phyloP scores from a whole-genome alignment of 2,113 vertebrate species.

The Galbula dea region DNA sequence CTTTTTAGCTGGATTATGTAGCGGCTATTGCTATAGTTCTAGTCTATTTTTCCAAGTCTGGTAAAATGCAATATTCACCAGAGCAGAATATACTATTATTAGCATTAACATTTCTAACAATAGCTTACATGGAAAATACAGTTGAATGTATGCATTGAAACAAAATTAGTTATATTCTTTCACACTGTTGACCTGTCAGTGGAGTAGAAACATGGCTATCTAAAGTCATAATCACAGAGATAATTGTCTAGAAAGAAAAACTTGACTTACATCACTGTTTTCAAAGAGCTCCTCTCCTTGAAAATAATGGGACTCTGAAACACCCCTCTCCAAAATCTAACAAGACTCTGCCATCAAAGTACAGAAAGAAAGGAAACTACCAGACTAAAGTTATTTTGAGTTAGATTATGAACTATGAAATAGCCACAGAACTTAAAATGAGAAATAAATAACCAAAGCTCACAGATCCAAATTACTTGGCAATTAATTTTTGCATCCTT shows the following conservation, averaged over 20 bases:
- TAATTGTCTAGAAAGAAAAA: background rate
- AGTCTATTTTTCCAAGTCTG: background rate
- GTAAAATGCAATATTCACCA: background rate
- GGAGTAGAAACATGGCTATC: conserved; percentile 7
- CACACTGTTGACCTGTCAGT: background rate
- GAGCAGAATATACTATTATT: background rate
- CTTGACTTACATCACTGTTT: background rate
- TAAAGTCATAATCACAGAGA: background rate
- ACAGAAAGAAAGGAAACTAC: background rate
- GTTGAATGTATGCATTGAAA: background rate
- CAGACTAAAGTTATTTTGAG: background rate
- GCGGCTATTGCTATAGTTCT: background rate
- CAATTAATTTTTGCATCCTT: background rate
- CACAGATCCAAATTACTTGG: background rate
- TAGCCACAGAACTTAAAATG: background rate
- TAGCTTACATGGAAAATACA: background rate
- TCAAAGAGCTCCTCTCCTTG: background rate
- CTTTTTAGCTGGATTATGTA: background rate
- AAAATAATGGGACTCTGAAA: background rate
- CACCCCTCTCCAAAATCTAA: background rate
- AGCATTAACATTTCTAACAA: background rate
- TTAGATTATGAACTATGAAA: background rate
- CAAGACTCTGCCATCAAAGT: background rate
- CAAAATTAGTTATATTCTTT: background rate
- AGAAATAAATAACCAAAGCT: background rate